Evolutionary conservation across 2,888 invertebrate genomes (phyloP), one percentile per base, ranked within the genome.

Genomic region (Anthrax anthrax): DNA sequence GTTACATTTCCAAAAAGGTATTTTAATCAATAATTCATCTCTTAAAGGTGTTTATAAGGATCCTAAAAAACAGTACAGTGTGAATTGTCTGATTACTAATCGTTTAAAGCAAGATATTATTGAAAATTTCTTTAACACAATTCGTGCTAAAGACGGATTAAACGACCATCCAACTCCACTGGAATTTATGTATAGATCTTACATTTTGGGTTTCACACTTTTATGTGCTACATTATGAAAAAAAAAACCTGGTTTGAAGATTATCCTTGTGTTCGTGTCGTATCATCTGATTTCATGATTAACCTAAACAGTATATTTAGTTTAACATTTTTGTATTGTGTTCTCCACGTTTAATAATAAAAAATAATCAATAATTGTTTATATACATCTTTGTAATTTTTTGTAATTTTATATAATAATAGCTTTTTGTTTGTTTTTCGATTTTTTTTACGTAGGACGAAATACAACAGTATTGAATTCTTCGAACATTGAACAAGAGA

Each of bases 1-100:
- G n/a, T 42, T 54, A 12, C 56, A 56, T 23, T 58, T 57, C 47
- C 55, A 57, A 47, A 52, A 51, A 47, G 54, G 52, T 18, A 52
- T 55, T 40, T 12, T 56, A 10, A 50, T 51, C 23, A 52, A 47
- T 36, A 46, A 46, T 38, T 14, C 29, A 13, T 42, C 46, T 12
- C 16, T 46, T 8, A 23, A 9, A 13, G 6, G 16, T n/a, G 10
- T 46, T 18, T 18, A n/a, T 19, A 10, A 29, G 17, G n/a, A 38
- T 42, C 13, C 42, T 6, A 27, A 37, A 18, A 3, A 37, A 13
- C 36, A 37, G 12, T 41, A 41, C 36, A 23, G 10, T 16, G 19
- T 41, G 6, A 14, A 9, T 8, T 37, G 8, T 37, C 36, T 46
- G 17, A n/a, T 46, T 12, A 46, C 46, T 9, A 41, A 46, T 27